Conservation (phyloP, 2,888 invertebrate genomes). For the Conops quadrifasciatus region DNA sequence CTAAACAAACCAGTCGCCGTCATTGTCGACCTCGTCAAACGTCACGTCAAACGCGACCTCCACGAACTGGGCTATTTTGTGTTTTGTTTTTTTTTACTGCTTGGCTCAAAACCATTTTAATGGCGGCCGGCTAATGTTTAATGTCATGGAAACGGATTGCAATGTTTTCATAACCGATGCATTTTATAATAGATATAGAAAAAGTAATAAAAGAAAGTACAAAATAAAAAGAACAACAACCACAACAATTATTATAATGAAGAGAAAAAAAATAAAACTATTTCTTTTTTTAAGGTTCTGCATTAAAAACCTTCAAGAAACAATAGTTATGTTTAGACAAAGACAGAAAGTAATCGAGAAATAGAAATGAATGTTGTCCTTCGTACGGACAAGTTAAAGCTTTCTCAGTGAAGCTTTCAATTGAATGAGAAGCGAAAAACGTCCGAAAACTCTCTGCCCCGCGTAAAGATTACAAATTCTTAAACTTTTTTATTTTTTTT, state of each 20-base stretch:
- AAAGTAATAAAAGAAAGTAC: background rate
- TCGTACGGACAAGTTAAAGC: too few relatives aligned
- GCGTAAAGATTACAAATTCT: too few relatives aligned
- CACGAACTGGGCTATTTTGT: background rate
- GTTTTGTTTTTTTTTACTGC: background rate
- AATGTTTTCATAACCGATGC: constrained; percentile 17
- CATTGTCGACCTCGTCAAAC: background rate
- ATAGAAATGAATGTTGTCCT: too few relatives aligned
- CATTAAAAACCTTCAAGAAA: too few relatives aligned
- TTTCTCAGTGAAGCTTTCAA: too few relatives aligned
- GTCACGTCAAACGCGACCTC: background rate
- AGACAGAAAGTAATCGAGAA: too few relatives aligned
- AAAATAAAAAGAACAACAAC: too few relatives aligned
- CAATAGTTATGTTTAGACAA: too few relatives aligned
- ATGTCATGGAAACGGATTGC: constrained; percentile 27
- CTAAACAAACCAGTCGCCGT: background rate
- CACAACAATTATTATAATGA: too few relatives aligned
- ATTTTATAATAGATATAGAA: background rate
- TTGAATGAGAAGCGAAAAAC: too few relatives aligned
- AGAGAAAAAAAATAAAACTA: background rate
- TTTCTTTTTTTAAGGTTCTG: background rate
- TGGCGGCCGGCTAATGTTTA: constrained; percentile 4
- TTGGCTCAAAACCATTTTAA: constrained; percentile 11
- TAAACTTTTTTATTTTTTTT: too few relatives aligned
- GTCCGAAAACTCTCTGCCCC: too few relatives aligned